A percentile compares a stretch with the other conserved stretches of the same genome.
Conservation (phyloP, 2,113 vertebrate species). For the Apistogramma diplotaenia region DNA sequence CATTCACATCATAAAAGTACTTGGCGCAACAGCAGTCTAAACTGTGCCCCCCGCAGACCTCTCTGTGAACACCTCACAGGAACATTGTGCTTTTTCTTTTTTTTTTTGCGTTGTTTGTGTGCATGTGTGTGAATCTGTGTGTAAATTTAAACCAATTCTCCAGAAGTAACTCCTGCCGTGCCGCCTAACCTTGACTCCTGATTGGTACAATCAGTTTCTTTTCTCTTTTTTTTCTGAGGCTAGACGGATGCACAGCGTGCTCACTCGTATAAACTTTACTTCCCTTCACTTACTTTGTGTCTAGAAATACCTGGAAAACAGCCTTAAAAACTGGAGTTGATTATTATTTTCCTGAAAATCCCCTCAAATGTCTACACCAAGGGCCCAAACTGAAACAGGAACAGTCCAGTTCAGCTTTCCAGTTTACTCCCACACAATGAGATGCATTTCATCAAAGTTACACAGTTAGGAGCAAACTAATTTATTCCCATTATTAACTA, state of each 20-base stretch:
- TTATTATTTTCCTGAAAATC: background rate
- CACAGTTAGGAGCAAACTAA: background rate
- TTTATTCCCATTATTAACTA: background rate
- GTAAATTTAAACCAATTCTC: conserved; percentile 40
- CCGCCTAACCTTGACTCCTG: conserved; percentile 28
- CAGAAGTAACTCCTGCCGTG: conserved; percentile 24
- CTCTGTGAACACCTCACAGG: background rate
- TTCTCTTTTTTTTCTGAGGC: background rate
- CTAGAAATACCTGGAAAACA: background rate
- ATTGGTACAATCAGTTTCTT: conserved; percentile 55
- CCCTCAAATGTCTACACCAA: background rate
- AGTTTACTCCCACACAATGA: background rate
- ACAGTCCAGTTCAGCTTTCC: background rate
- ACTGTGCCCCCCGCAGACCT: background rate
- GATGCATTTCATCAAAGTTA: background rate
- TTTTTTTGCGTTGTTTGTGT: background rate
- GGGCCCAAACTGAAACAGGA: too few species aligned
- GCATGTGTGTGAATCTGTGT: conserved; percentile 9
- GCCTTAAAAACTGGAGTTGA: background rate
- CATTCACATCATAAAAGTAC: conserved; percentile 24
- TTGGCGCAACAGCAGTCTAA: background rate
- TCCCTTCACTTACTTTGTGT: background rate
- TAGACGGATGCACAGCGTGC: conserved; percentile 27
- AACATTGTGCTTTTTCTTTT: background rate
- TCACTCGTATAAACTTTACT: conserved; percentile 10